Percentiles rank a stretch among this genome's conserved stretches.
These are phyloP conservation scores for Azorinus chamasolen DNA, from an alignment of 2,888 invertebrate species.

Conservation along the genomic window DNA sequence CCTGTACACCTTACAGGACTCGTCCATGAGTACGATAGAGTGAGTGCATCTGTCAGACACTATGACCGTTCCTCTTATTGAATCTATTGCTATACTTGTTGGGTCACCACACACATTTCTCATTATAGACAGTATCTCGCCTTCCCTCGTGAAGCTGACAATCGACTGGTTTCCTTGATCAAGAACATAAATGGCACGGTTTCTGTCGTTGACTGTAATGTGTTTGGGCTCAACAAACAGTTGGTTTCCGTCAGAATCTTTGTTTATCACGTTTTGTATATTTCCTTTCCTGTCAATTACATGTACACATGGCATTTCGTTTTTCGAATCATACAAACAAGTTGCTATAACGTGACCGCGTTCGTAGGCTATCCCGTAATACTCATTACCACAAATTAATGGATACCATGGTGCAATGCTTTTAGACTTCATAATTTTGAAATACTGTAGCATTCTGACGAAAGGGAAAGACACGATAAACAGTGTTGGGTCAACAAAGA, in stretches of 20 bases:
- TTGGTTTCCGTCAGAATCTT: background rate
- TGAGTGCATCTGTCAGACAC: constrained; percentile 18
- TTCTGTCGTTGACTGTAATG: constrained; percentile 15
- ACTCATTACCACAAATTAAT: constrained; percentile 44
- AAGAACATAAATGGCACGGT: constrained; percentile 30
- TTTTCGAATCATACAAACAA: constrained; percentile 36
- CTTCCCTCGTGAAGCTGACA: constrained; percentile 19
- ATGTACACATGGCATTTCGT: constrained; percentile 30
- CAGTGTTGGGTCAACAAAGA: constrained; percentile 15
- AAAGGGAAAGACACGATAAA: constrained; percentile 49
- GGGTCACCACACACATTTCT: constrained; percentile 7
- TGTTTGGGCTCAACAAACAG: constrained; percentile 28
- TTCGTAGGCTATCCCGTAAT: constrained; percentile 35
- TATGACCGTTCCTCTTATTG: constrained; percentile 16
- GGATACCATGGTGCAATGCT: constrained; percentile 40
- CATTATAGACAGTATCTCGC: constrained; percentile 20
- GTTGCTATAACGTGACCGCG: constrained; percentile 24
- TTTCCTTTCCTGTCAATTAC: constrained; percentile 35
- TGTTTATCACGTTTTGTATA: constrained; percentile 20
- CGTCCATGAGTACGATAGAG: constrained; percentile 1
- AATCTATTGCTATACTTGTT: constrained; percentile 29
- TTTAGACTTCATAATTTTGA: constrained; percentile 33
- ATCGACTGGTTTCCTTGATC: constrained; percentile 22
- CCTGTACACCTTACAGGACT: no score
- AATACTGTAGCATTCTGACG: constrained; percentile 43